A percentile compares a stretch with the other conserved stretches of the same genome.
These are phyloP conservation scores for Stenurella melanura DNA, from an alignment of 2,888 invertebrate species.

Conservation along the genomic window DNA sequence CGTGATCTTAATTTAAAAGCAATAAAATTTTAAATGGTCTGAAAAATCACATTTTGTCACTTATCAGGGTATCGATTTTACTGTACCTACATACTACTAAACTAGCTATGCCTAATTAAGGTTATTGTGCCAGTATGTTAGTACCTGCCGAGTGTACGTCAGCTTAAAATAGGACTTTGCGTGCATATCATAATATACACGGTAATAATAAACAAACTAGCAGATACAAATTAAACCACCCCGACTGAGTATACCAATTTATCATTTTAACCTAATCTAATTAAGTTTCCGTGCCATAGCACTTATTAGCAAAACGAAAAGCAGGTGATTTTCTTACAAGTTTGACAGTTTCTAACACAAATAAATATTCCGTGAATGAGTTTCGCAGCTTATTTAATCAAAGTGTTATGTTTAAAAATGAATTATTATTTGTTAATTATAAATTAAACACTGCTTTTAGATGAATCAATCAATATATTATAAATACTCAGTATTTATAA, in stretches of 20 bases:
- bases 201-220: conserved; percentile 2
- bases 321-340: conserved; percentile 2
- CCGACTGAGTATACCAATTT: neutral
- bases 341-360: neutral
- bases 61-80: too few species aligned
- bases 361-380: neutral
- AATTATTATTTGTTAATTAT: too few species aligned
- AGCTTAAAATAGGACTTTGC: neutral
- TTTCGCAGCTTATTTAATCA: neutral
- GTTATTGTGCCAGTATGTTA: neutral
- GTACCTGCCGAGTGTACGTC: neutral
- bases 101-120: neutral
- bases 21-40: too few species aligned
- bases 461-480: too few species aligned
- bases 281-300: neutral
- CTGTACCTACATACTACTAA: too few species aligned
- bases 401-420: too few species aligned
- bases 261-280: neutral
- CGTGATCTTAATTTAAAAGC: too few species aligned
- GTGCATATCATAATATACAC: neutral
- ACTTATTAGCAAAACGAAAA: neutral
- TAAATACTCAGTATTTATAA: too few species aligned
- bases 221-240: neutral
- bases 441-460: too few species aligned
- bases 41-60: too few species aligned